A percentile compares a stretch with the other conserved stretches of the same genome.
phyloP scores from a whole-genome alignment of 2,797 vertebrate genomes.

The Neosalanx taihuensis region DNA sequence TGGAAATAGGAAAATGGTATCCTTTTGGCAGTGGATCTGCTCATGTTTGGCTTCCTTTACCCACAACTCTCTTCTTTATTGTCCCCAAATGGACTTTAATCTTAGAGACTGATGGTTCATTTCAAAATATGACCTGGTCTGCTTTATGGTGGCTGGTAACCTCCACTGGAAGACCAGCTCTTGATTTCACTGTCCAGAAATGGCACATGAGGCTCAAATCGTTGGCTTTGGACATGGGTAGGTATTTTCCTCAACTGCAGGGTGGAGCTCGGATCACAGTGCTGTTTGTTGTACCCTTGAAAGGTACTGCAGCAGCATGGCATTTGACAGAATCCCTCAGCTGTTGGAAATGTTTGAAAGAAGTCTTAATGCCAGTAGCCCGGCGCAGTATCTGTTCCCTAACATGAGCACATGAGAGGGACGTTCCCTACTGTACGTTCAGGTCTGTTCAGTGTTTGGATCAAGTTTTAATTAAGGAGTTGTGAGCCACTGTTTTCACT shows the following conservation, averaged over 20 bases:
- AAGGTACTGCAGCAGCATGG: not conserved
- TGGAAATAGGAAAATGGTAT: constrained; percentile 18
- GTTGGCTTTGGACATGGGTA: not conserved
- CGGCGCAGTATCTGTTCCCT: not conserved
- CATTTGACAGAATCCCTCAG: constrained; percentile 4
- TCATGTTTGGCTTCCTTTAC: not conserved
- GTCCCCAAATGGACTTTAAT: constrained; percentile 1
- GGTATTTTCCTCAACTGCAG: not conserved
- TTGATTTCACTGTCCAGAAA: not conserved
- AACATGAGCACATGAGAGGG: not conserved
- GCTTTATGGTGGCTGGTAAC: not conserved
- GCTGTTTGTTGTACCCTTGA: not conserved
- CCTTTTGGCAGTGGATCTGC: constrained; percentile 8
- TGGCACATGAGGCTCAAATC: not conserved
- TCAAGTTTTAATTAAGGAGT: constrained; percentile 1
- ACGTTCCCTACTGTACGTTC: not conserved
- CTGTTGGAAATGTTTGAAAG: constrained; percentile 7
- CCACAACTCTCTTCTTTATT: constrained; percentile 6
- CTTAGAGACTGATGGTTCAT: constrained; percentile 10
- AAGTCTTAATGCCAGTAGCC: constrained; percentile 1
- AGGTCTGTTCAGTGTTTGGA: not conserved
- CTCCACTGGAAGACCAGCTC: not conserved
- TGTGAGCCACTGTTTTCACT: not conserved
- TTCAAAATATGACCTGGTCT: constrained; percentile 16
- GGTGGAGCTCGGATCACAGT: not conserved